These are phyloP conservation scores for Anguilla japonica DNA, from an alignment of 2,113 vertebrate genomes.

Conservation along the genomic window DNA sequence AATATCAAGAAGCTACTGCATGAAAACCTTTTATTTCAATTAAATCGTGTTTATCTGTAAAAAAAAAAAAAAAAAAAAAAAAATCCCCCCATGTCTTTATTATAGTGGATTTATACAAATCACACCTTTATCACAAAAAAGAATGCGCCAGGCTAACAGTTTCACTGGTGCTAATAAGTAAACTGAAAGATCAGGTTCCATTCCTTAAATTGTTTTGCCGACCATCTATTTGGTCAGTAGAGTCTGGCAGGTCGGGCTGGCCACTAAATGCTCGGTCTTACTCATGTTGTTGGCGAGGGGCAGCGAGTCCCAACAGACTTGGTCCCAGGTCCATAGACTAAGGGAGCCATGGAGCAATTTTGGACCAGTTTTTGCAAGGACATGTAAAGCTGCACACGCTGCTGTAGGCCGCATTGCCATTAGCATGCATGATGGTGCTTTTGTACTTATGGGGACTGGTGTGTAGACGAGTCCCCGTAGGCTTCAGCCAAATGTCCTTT, in stretches of 20 bases:
- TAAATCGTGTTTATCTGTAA: too few relatives aligned
- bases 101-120: too few relatives aligned
- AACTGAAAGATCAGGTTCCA: background rate
- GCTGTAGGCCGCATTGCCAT: background rate
- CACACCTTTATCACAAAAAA: too few relatives aligned
- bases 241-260: background rate
- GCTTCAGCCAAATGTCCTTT: background rate
- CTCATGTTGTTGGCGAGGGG: background rate
- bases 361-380: background rate
- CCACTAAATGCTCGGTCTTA: background rate
- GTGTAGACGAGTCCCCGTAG: background rate
- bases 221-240: background rate
- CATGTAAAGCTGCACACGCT: background rate
- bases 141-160: too few relatives aligned
- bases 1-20: too few relatives aligned
- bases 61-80: too few relatives aligned
- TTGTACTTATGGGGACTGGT: too few relatives aligned
- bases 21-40: too few relatives aligned
- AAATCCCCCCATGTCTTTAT: too few relatives aligned
- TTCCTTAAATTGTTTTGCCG: background rate
- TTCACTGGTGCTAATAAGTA: too few relatives aligned
- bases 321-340: background rate
- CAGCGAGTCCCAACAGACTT: background rate
- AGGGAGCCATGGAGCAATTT: background rate
- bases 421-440: too few relatives aligned